phyloP scores from a whole-genome alignment of 1,140 invertebrate genomes.

The Octopus bimaculoides region DNA sequence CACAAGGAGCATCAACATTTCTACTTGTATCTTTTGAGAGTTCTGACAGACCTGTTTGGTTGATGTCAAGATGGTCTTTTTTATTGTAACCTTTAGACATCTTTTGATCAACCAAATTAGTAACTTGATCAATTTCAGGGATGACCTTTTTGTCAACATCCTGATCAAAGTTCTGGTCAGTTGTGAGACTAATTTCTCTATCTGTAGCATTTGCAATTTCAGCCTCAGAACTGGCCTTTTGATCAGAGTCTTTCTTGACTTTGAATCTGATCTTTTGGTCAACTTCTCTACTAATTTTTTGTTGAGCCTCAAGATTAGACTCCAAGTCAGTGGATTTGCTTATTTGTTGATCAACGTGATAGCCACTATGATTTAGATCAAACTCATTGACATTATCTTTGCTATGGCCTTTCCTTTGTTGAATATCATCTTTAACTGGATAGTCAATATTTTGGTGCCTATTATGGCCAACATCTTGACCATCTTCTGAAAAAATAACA shows the following conservation, averaged over 20 bases:
- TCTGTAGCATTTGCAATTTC: background rate
- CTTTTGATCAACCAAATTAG: background rate
- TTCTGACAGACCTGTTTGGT: no score
- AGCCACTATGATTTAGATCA: background rate
- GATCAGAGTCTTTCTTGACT: background rate
- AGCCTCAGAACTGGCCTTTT: background rate
- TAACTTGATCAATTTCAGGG: constrained; percentile 8
- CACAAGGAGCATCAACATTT: no score
- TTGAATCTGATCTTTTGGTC: background rate
- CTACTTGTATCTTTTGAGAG: no score
- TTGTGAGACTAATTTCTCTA: background rate
- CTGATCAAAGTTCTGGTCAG: background rate
- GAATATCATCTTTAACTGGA: background rate
- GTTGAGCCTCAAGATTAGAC: background rate
- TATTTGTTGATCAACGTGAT: constrained; percentile 9
- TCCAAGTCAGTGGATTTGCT: background rate
- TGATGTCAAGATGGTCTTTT: no score
- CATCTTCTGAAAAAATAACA: background rate
- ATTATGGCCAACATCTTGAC: constrained; percentile 3
- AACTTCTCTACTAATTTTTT: background rate
- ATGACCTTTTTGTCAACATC: constrained; percentile 1
- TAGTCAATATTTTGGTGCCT: background rate
- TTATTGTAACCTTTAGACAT: no score
- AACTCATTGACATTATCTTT: background rate
- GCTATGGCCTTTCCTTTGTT: background rate